Conservation (phyloP, 2,888 invertebrate genomes). For the Nomada hirtipes region DNA sequence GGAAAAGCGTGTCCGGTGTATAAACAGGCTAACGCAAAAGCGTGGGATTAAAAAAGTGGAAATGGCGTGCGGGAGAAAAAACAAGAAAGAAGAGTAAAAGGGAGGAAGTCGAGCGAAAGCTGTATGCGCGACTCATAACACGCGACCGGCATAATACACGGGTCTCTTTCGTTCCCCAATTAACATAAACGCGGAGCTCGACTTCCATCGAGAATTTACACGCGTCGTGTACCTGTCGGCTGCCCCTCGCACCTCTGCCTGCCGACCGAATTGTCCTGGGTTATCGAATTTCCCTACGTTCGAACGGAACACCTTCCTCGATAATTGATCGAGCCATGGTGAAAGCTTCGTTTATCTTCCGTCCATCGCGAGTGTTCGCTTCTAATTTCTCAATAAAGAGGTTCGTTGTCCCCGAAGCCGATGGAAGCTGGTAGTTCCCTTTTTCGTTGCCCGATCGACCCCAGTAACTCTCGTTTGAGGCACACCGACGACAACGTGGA, state of each 20-base stretch:
- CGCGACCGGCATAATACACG: constrained; percentile 50
- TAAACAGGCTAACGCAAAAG: constrained; percentile 48
- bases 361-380: constrained; percentile 15
- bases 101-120: constrained; percentile 24
- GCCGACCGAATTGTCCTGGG: constrained; percentile 18
- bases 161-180: constrained; percentile 53
- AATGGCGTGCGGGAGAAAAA: not conserved
- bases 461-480: constrained; percentile 36
- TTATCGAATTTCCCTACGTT: constrained; percentile 54
- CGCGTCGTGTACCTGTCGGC: constrained; percentile 26
- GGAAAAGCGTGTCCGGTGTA: constrained; percentile 56
- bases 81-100: not conserved
- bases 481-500: constrained; percentile 36
- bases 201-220: constrained; percentile 8
- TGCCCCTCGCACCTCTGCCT: constrained; percentile 3
- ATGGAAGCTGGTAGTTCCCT: no score
- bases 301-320: constrained; percentile 13
- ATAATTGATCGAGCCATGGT: constrained; percentile 55
- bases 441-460: not conserved
- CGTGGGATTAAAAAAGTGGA: not conserved
- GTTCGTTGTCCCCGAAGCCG: not conserved
- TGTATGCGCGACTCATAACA: constrained; percentile 40
- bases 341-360: constrained; percentile 50
- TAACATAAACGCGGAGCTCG: constrained; percentile 57
- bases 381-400: constrained; percentile 40